Base-by-base conservation (phyloP, 1,140 invertebrate genomes). In the Drosophila paulistorum region DNA sequence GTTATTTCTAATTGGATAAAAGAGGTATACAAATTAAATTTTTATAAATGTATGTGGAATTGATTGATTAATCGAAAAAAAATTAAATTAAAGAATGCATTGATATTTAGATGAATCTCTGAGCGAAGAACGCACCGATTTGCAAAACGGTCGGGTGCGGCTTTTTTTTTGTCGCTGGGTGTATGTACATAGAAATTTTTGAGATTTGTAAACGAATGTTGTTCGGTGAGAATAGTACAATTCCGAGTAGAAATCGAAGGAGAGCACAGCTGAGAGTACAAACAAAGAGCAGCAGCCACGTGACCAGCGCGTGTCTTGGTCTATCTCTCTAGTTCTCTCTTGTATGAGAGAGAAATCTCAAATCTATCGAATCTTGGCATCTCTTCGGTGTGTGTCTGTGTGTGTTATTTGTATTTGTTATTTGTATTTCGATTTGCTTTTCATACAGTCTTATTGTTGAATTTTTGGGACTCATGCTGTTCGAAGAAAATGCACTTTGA, bases 401-500 rank as follows among this genome's bases (percentile, higher is more conserved):
- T 11, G 37, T 4, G 10, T 51, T 20, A 10, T 23, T 51, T 51
- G 45, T 20, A n/a, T 45, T 45, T 42, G 41, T 42, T 42, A 0
- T 48, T 48, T 23, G 17, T 11, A 51, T 48, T 48, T 48, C 17
- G 2, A 9, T 48, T 48, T 48, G 45, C 42, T 45, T 45, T 45
- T 48, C 37, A 3, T 51, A 11, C 20, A 7, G 7, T 17, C 14
- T 51, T 23, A 11, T 23, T 51, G 17, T 51, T 51, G 45, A 51
- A 11, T 51, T 51, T 51, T 51, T 9, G 45, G 45, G 17, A 10
- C 2, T 10, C 45, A 51, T 23, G 17, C 17, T 51, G 45, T 23
- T 23, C 17, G 45, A 51, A 51, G 17, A 51, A 37, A 51, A 17
- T 51, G 45, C 45, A 51, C 45, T 51, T 51, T 51, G 45, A 51